Conservation (phyloP, 2,797 vertebrate species). For the Cygnus olor region DNA sequence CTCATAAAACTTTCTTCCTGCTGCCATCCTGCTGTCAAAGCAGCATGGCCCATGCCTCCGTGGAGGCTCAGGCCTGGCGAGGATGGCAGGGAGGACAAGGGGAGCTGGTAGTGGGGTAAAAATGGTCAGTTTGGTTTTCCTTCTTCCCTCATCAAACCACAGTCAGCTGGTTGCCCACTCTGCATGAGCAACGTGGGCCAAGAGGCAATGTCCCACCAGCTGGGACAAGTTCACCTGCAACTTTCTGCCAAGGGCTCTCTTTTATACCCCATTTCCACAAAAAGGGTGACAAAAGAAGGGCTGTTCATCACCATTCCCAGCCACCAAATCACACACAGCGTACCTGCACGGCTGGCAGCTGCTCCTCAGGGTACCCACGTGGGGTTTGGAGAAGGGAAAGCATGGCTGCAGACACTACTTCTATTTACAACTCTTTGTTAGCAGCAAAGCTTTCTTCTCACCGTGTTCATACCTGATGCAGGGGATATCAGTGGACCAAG, state of each 20-base stretch:
- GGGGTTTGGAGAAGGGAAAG: neutral
- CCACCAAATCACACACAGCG: rapidly evolving
- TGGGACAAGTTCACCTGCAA: neutral
- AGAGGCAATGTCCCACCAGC: neutral
- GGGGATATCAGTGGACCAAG: neutral
- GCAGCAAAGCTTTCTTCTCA: neutral
- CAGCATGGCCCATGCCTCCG: neutral
- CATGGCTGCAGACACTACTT: neutral
- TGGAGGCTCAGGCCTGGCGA: neutral
- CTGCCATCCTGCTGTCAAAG: neutral
- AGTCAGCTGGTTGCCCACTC: neutral
- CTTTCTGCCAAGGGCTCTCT: neutral
- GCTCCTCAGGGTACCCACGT: neutral
- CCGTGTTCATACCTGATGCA: neutral
- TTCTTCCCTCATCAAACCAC: neutral
- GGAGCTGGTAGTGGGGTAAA: neutral
- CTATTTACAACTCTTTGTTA: neutral
- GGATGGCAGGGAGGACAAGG: neutral
- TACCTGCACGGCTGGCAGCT: neutral
- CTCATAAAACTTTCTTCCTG: neutral
- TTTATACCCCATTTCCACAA: conserved; percentile 47
- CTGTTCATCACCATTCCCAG: neutral
- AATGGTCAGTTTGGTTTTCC: neutral
- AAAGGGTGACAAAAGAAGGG: conserved; percentile 16
- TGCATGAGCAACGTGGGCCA: rapidly evolving